Base-by-base conservation (phyloP, 2,888 invertebrate species). In the Nemotelus nigrinus region DNA sequence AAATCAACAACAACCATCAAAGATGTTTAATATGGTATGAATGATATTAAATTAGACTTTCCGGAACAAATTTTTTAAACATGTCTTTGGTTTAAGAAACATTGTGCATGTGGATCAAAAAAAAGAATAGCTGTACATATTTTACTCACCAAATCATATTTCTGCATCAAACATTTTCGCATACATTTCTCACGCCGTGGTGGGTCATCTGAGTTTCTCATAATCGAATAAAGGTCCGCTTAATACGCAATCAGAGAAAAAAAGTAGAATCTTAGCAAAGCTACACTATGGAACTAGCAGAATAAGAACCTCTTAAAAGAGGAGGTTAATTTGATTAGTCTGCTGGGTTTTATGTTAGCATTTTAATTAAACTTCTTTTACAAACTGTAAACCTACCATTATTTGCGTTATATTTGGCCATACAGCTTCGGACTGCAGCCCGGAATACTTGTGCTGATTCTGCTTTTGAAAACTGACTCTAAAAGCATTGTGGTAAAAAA, bases 161-260 rank as follows among this genome's bases (percentile, higher is more conserved):
- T 84, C 79, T 85, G 84, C 82, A 86, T 82, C 41, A 85, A 76
- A 78, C 87, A 87, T 60, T 85, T 83, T 2, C 82, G 83, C 76
- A 88, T 79, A 72, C 88, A 87, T 79, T 86, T 87, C 10, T 82
- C 84, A 67, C 84, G 84, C 3, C 77, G 81, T 4, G 82, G 82
- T 3, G 77, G 79, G 25, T 84, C 82, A 0, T 82, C 78, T 64
- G 83, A 80, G 68, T 85, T 82, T 43, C 83, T 82, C 25, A 85
- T 74, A 81, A 87, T 78, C 3, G 81, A 82, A 53, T 83, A 82
- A 60, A 87, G 76, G 78, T 87, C 87, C 67, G 81, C 85, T 85
- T 74, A 2, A 80, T 74, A 10, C 0, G 2, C 58, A n/a, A 77
- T 53, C 39, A 64, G 2, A 60, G 25, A 60, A 60, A 63, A 7